Percentiles rank a stretch among this genome's conserved stretches.
phyloP scores from a whole-genome alignment of 2,797 vertebrate genomes.

The Catamblyrhynchus diadema region DNA sequence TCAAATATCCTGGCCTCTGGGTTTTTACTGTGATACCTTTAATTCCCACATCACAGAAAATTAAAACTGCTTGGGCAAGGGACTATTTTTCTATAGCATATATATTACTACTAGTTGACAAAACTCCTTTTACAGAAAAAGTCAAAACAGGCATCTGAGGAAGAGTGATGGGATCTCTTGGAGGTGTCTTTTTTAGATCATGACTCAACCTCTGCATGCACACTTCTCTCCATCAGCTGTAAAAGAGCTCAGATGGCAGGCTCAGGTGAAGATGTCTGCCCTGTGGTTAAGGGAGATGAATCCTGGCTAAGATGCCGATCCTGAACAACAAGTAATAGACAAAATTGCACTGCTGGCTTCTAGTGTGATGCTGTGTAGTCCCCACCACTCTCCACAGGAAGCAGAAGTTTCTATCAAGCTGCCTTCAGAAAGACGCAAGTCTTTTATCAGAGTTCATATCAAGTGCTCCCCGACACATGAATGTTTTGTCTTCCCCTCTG shows the following conservation, averaged over 20 bases:
- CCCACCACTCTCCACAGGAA: not conserved
- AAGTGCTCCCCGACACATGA: not conserved
- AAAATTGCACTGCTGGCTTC: not conserved
- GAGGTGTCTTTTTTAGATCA: not conserved
- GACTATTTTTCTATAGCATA: not conserved
- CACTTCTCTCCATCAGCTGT: not conserved
- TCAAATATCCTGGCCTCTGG: not conserved
- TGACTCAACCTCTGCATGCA: not conserved
- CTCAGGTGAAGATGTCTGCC: not conserved
- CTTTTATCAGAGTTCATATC: not conserved
- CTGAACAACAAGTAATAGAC: not conserved
- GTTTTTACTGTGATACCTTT: not conserved
- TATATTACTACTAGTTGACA: not conserved
- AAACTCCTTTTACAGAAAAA: not conserved
- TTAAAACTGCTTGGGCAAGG: not conserved
- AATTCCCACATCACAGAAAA: not conserved
- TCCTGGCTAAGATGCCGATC: not conserved
- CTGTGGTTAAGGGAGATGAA: not conserved
- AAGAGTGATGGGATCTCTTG: not conserved
- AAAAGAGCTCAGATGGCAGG: not conserved
- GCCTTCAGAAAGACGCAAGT: not conserved
- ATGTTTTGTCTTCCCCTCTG: not conserved
- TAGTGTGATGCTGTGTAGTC: rapidly evolving
- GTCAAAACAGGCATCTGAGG: not conserved
- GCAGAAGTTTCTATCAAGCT: not conserved